Percentiles rank a stretch among this genome's conserved stretches.
phyloP scores from a whole-genome alignment of 2,797 vertebrate species.

The Pseudomugil tenellus region DNA sequence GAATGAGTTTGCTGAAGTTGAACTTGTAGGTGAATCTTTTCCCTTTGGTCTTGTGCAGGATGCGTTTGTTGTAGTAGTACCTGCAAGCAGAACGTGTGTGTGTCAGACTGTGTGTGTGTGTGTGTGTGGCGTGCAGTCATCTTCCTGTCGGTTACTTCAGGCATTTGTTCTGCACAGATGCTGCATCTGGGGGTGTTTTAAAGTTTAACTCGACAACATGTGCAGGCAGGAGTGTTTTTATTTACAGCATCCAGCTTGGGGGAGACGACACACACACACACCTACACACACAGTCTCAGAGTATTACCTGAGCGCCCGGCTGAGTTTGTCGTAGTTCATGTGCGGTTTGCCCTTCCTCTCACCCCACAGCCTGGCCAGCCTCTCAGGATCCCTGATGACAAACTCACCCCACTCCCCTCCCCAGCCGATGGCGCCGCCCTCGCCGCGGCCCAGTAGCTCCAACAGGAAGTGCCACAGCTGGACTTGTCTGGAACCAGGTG shows the following conservation, averaged over 20 bases:
- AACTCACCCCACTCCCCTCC: constrained; percentile 83
- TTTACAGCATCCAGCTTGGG: constrained; percentile 35
- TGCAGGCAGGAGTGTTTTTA: constrained; percentile 8
- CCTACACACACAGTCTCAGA: not conserved
- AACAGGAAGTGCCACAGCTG: constrained; percentile 84
- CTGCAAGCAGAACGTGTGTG: constrained; percentile 62
- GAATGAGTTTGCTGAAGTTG: constrained; percentile 86
- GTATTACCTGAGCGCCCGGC: constrained; percentile 82
- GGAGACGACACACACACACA: constrained; percentile 22
- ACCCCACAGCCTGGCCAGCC: constrained; percentile 81
- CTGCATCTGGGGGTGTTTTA: constrained; percentile 37
- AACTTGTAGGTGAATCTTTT: constrained; percentile 87
- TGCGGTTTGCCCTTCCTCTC: constrained; percentile 84
- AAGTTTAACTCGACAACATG: constrained; percentile 45
- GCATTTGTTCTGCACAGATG: constrained; percentile 9
- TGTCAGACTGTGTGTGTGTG: constrained; percentile 14
- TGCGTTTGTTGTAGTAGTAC: constrained; percentile 87
- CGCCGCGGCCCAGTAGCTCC: constrained; percentile 77
- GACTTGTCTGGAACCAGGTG: constrained; percentile 82
- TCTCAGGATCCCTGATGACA: constrained; percentile 80
- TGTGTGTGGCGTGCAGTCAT: not conserved
- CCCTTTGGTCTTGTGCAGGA: constrained; percentile 87
- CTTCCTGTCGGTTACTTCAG: constrained; percentile 15
- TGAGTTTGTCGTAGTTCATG: constrained; percentile 89
- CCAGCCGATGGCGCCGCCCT: constrained; percentile 80